phyloP scores from a whole-genome alignment of 2,888 invertebrate genomes.

The Netelia melanura region DNA sequence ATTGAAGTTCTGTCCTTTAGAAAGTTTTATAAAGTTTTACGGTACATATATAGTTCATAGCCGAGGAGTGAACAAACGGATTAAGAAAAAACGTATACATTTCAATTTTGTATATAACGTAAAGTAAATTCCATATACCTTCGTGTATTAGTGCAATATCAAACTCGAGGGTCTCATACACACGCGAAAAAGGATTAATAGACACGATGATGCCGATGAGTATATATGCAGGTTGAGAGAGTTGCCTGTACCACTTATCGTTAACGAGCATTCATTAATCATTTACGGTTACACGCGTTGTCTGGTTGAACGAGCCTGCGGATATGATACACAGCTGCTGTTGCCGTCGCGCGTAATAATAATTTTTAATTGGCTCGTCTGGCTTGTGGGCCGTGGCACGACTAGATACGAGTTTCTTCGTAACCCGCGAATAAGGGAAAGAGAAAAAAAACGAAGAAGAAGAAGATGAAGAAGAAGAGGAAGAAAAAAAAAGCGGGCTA shows the following conservation, averaged over 20 bases:
- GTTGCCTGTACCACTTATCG: conserved; percentile 54
- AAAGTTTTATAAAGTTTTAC: too few species aligned
- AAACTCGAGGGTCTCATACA: background rate
- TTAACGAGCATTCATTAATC: conserved; percentile 61
- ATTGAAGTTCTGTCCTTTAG: too few species aligned
- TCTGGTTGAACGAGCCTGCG: conserved; percentile 32
- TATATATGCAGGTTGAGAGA: conserved; percentile 28
- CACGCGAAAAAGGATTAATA: conserved; percentile 19
- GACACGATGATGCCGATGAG: conserved; percentile 33
- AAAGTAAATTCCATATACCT: background rate
- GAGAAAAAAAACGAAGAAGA: background rate
- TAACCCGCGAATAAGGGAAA: background rate
- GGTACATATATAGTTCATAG: too few species aligned
- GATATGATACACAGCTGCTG: conserved; percentile 35
- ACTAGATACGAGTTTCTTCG: conserved; percentile 19
- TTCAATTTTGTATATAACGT: too few species aligned
- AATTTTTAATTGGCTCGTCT: conserved; percentile 60
- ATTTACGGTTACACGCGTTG: conserved; percentile 45
- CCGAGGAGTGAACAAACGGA: too few species aligned
- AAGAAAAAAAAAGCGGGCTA: conserved; percentile 3
- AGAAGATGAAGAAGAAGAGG: background rate
- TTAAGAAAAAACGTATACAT: too few species aligned
- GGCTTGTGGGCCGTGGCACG: conserved; percentile 13
- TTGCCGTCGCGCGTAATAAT: conserved; percentile 36
- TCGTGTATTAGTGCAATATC: background rate